Base-by-base conservation (phyloP, 2,797 vertebrate genomes). In the Lagocephalus sceleratus region DNA sequence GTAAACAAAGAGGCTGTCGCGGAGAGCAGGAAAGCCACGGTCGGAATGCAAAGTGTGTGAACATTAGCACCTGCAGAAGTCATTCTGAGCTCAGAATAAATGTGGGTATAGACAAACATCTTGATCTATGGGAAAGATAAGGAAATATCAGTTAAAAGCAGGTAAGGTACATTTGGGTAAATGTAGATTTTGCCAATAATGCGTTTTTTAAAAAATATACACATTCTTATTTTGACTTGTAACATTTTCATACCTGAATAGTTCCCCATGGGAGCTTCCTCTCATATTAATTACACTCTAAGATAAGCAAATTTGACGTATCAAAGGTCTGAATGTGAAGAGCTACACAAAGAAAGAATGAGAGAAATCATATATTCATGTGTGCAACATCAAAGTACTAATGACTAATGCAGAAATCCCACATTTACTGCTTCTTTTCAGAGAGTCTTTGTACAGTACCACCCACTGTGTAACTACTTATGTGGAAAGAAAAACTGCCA, bases 11-110 rank as follows among this genome's bases (percentile, higher is more conserved):
- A 35, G 43, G 60, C 62, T 68, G 62, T 47, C 44, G 20, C 40
- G 47, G 12, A 26, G 26, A 45, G 50, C 58, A 35, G 26, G 5
- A 35, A 51, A 5, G 58, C 51, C 23, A n/a, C 48, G 51, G 62
- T 70, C 70, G 72, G 63, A 68, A 57, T 81, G 74, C 78, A 67
- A 61, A 82, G 76, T 59, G 61, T 60, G 43, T 74, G 60, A 55
- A 54, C 60, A 70, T 66, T 59, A 63, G 16, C 44, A 57, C 54
- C 53, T 65, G 54, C 45, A 65, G 40, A 68, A 55, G 43, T 47
- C 38, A 73, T 57, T 74, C 66, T 68, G 52, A 76, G 61, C 29
- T 8, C 29, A 29, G 29, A 29, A 29, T 29, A 11, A 25, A 25
- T 25, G 25, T 25, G 25, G 1, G 25, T 5, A 25, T 5, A 2